These are phyloP conservation scores for Macrosteles quadrilineatus DNA, from an alignment of 1,140 invertebrate species.

Conservation along the genomic window DNA sequence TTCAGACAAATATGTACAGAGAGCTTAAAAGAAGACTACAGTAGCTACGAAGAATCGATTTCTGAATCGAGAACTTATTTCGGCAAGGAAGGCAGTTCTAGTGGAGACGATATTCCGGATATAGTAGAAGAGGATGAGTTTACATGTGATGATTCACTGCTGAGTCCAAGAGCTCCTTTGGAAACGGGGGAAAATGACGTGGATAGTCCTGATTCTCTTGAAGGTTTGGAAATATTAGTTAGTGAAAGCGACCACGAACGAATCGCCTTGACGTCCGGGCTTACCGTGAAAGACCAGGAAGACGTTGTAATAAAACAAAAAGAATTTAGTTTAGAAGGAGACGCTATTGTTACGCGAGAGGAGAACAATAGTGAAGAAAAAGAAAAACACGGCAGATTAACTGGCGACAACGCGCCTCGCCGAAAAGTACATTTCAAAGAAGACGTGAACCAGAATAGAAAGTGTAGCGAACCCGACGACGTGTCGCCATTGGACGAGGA, in stretches of 20 bases:
- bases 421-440: slow-evolving; percentile 13
- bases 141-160: neutral
- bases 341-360: neutral
- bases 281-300: slow-evolving; percentile 1
- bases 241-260: slow-evolving; percentile 12
- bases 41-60: slow-evolving; percentile 9
- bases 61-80: slow-evolving; percentile 2
- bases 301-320: neutral
- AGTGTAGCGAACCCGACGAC: neutral
- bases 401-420: neutral
- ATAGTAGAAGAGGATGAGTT: slow-evolving; percentile 12
- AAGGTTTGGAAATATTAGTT: slow-evolving; percentile 21
- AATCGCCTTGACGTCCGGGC: neutral
- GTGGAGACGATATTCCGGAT: slow-evolving; percentile 6
- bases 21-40: neutral
- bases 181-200: neutral
- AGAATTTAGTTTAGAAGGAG: neutral
- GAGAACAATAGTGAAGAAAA: neutral
- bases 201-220: neutral
- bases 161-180: slow-evolving; percentile 30
- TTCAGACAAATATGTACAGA: neutral
- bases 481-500: neutral
- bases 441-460: slow-evolving; percentile 2
- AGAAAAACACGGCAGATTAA: neutral
- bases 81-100: neutral